phyloP scores from a whole-genome alignment of 2,113 vertebrate genomes.

The Nibea albiflora region DNA sequence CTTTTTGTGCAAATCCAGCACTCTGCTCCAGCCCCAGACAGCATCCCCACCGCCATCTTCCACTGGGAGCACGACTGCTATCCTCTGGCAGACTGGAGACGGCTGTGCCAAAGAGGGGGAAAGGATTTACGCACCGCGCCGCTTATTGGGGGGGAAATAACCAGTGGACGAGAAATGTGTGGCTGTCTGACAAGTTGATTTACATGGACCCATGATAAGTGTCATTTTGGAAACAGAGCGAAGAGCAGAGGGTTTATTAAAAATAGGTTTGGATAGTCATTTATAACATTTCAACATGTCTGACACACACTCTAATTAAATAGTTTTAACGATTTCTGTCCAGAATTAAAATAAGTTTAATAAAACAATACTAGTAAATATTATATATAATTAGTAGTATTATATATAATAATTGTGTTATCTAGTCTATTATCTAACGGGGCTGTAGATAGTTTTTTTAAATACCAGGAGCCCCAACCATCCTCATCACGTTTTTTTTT shows the following conservation, averaged over 20 bases:
- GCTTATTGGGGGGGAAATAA: not conserved
- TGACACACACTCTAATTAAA: not conserved
- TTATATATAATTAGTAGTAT: no score
- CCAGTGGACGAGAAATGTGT: conserved; percentile 4
- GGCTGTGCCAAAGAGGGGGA: conserved; percentile 49
- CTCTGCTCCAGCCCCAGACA: conserved; percentile 72
- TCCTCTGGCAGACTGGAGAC: conserved; percentile 65
- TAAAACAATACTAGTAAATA: not conserved
- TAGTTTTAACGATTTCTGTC: not conserved
- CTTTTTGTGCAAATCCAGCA: conserved; percentile 64
- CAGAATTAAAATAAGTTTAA: not conserved
- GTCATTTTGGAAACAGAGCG: no score
- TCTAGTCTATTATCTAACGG: not conserved
- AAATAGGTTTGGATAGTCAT: not conserved
- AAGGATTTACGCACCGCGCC: conserved; percentile 55
- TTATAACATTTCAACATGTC: not conserved
- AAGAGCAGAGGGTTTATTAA: not conserved
- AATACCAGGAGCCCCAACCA: not conserved
- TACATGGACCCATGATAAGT: not conserved
- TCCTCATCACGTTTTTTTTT: no score
- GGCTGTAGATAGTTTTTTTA: not conserved
- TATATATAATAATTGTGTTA: not conserved
- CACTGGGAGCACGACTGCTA: conserved; percentile 76
- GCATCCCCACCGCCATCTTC: conserved; percentile 92
- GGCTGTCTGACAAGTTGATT: conserved; percentile 41